phyloP scores from a whole-genome alignment of 2,888 invertebrate species.

The Acronicta psi region DNA sequence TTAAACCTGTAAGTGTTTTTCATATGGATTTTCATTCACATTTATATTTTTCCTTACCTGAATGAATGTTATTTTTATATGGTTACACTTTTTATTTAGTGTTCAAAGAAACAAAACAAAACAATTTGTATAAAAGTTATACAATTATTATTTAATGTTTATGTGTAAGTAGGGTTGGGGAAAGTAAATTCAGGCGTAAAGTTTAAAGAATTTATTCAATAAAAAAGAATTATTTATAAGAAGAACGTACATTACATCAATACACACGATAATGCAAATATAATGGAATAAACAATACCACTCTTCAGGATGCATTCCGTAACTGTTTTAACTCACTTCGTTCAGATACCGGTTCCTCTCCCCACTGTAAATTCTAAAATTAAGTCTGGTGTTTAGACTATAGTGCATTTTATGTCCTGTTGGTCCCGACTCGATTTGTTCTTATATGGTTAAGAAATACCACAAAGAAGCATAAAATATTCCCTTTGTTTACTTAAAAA shows the following conservation, averaged over 20 bases:
- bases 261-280: conserved; percentile 78
- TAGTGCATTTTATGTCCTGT: conserved; percentile 46
- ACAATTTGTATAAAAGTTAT: too few species aligned
- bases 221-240: conserved; percentile 74
- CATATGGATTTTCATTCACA: neutral
- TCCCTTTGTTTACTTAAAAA: conserved; percentile 15
- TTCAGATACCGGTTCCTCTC: conserved; percentile 26
- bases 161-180: conserved; percentile 1
- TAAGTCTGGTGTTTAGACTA: conserved; percentile 54
- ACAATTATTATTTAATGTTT: too few species aligned
- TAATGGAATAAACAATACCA: conserved; percentile 77
- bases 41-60: too few species aligned
- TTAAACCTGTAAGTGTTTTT: conserved; percentile 9
- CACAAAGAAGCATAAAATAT: conserved; percentile 22
- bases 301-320: conserved; percentile 64
- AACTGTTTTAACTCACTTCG: conserved; percentile 52
- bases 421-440: conserved; percentile 58
- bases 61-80: conserved; percentile 27
- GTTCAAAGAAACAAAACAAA: too few species aligned
- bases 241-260: conserved; percentile 76
- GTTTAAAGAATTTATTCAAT: conserved; percentile 69
- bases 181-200: conserved; percentile 27
- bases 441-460: conserved; percentile 37
- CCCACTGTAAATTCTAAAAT: conserved; percentile 42
- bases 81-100: neutral